phyloP scores from a whole-genome alignment of 2,888 invertebrate genomes.

The Hecatera dysodea region DNA sequence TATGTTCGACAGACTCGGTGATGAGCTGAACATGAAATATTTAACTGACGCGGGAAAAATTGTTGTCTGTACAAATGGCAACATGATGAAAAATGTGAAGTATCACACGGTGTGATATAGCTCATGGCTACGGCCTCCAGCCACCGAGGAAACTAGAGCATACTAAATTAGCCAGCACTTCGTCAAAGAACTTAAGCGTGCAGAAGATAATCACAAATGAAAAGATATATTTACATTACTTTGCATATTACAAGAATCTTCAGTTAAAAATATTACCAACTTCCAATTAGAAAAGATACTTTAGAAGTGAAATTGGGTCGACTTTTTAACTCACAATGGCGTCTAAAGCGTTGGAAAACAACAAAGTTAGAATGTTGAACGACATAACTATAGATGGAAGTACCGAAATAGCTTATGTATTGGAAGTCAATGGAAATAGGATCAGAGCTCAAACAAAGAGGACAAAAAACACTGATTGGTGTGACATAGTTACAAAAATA shows the following conservation, averaged over 20 bases:
- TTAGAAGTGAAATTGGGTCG: slow-evolving; percentile 6
- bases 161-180: slow-evolving; percentile 65
- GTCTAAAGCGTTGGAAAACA: slow-evolving; percentile 3
- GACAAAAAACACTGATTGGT: slow-evolving; percentile 38
- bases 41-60: slow-evolving; percentile 30
- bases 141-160: slow-evolving; percentile 64
- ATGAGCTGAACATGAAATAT: slow-evolving; percentile 41
- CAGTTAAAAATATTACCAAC: slow-evolving; percentile 36
- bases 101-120: slow-evolving; percentile 68
- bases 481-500: slow-evolving; percentile 52
- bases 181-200: slow-evolving; percentile 67
- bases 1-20: slow-evolving; percentile 27
- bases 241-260: slow-evolving; percentile 35
- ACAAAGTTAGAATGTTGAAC: slow-evolving; percentile 26
- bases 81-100: slow-evolving; percentile 56
- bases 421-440: slow-evolving; percentile 49
- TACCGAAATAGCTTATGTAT: slow-evolving; percentile 49
- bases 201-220: slow-evolving; percentile 57
- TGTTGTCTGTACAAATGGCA: slow-evolving; percentile 48
- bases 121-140: slow-evolving; percentile 73
- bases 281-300: slow-evolving; percentile 13
- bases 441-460: slow-evolving; percentile 38
- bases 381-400: slow-evolving; percentile 23
- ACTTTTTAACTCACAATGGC: slow-evolving; percentile 1
- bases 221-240: slow-evolving; percentile 45